Evolutionary conservation across 2,888 invertebrate species (phyloP).

Genomic region (Xestia rhomboidea): DNA sequence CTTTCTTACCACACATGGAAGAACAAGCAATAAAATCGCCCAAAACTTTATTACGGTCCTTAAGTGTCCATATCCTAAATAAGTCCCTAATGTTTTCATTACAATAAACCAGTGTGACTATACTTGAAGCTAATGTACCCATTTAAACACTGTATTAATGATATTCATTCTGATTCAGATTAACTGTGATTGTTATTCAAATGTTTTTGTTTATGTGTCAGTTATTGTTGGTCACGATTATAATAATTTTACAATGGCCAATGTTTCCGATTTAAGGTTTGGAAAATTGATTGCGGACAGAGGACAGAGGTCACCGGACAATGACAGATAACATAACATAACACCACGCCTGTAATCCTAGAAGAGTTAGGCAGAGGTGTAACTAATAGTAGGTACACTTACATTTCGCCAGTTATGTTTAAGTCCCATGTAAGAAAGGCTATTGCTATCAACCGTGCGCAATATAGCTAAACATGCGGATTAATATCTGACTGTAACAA

Average conservation of each 20-base stretch:
- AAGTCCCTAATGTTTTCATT: slow-evolving; percentile 35
- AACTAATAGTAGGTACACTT: too few species aligned
- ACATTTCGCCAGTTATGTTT: too few species aligned
- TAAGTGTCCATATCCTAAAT: slow-evolving; percentile 27
- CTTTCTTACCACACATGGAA: neutral
- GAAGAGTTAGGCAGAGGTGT: too few species aligned
- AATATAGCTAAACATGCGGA: too few species aligned
- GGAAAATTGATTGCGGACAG: too few species aligned
- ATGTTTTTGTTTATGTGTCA: neutral
- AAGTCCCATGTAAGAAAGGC: too few species aligned
- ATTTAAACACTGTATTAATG: slow-evolving; percentile 11
- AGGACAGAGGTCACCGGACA: neutral
- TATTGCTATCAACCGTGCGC: too few species aligned
- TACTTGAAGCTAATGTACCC: slow-evolving; percentile 29
- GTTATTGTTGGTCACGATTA: slow-evolving; percentile 22
- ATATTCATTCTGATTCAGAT: slow-evolving; percentile 16
- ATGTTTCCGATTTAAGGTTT: neutral
- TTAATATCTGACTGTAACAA: too few species aligned
- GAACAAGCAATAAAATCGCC: slow-evolving; percentile 41
- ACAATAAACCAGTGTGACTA: slow-evolving; percentile 17
- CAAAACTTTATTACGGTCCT: slow-evolving; percentile 27
- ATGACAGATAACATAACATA: neutral
- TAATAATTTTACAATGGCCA: slow-evolving; percentile 9
- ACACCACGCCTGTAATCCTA: too few species aligned
- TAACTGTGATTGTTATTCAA: slow-evolving; percentile 18